Evolutionary conservation across 2,888 invertebrate species (phyloP).

Genomic region (Xestia rhomboidea): DNA sequence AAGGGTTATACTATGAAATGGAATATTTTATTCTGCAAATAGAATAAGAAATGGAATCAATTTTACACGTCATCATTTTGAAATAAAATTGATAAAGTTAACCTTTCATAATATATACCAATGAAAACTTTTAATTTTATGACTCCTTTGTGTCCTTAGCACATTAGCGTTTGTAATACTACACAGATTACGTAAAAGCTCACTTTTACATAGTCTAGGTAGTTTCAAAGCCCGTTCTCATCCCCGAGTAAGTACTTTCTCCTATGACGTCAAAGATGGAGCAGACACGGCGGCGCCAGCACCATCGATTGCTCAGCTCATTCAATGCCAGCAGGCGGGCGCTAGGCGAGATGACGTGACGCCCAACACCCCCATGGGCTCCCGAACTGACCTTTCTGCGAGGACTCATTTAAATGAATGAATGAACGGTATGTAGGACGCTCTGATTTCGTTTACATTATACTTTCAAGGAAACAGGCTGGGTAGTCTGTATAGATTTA

Average conservation of each 20-base stretch:
- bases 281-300: slow-evolving; percentile 76
- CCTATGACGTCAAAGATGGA: slow-evolving; percentile 75
- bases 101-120: not conserved
- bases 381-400: slow-evolving; percentile 52
- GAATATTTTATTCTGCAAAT: too few relatives aligned
- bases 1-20: too few relatives aligned
- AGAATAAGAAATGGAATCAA: not conserved
- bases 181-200: slow-evolving; percentile 36
- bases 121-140: not conserved
- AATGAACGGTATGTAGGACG: not conserved
- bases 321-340: slow-evolving; percentile 67
- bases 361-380: slow-evolving; percentile 40
- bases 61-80: not conserved
- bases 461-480: too few relatives aligned
- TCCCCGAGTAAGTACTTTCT: slow-evolving; percentile 66
- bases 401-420: slow-evolving; percentile 22
- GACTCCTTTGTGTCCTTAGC: not conserved
- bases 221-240: slow-evolving; percentile 45
- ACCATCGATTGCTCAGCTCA: slow-evolving; percentile 75
- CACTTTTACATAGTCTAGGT: slow-evolving; percentile 14
- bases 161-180: not conserved
- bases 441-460: not conserved
- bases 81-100: not conserved
- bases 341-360: slow-evolving; percentile 59
- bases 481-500: too few relatives aligned